Conservation (phyloP, 2,888 invertebrate species). For the Dicyrtoma fusca region DNA sequence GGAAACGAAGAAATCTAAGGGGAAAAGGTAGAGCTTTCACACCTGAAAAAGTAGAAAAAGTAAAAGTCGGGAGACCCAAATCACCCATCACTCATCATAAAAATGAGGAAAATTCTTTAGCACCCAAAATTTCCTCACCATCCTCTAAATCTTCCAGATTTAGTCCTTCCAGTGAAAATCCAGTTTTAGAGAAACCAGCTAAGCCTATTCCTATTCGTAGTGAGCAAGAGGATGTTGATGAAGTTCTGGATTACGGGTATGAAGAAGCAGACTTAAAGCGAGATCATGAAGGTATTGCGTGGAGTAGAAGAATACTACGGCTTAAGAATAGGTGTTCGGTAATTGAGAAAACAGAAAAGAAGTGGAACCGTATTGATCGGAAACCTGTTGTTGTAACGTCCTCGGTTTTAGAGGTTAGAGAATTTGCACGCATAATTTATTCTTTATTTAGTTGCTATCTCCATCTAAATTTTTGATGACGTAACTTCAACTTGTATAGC, state of each 20-base stretch:
- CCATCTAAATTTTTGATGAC: no score
- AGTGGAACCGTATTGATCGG: conserved; percentile 28
- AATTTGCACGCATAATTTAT: not conserved
- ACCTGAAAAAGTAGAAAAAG: conserved; percentile 1
- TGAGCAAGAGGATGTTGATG: conserved; percentile 45
- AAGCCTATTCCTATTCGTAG: not conserved
- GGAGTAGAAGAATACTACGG: conserved; percentile 46
- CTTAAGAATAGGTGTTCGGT: conserved; percentile 43
- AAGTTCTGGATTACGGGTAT: conserved; percentile 54
- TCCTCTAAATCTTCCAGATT: conserved; percentile 6
- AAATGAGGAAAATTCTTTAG: not conserved
- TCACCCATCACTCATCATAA: not conserved
- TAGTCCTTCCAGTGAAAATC: conserved; percentile 1
- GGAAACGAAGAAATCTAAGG: conserved; percentile 1
- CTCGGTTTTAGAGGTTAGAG: conserved; percentile 46
- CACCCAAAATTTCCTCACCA: not conserved
- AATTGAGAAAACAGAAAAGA: conserved; percentile 34
- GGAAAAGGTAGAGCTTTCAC: not conserved
- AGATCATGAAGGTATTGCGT: conserved; percentile 47
- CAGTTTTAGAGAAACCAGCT: not conserved
- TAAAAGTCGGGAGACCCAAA: conserved; percentile 16
- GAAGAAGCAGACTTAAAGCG: conserved; percentile 47
- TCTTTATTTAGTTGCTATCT: not conserved
- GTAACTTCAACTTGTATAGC: no score
- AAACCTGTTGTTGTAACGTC: conserved; percentile 46